A percentile compares a stretch with the other conserved stretches of the same genome.
Conservation (phyloP, 2,888 invertebrate genomes). For the Molorchus minor region DNA sequence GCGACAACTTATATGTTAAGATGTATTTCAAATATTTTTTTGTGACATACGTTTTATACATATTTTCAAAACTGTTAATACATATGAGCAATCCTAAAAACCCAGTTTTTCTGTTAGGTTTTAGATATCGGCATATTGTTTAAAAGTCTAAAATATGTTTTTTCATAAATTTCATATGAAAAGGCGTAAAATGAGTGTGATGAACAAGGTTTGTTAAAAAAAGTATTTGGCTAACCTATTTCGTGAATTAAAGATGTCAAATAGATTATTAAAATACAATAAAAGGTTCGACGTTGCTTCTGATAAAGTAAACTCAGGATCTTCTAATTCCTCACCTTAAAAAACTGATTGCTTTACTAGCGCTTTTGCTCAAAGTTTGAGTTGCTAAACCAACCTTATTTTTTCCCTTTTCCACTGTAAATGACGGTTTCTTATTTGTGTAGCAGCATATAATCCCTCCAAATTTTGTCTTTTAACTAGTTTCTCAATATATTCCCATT, state of each 20-base stretch:
- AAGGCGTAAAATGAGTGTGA: background rate
- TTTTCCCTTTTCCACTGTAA: slow-evolving; percentile 34
- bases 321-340: slow-evolving; percentile 14
- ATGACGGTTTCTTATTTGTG: slow-evolving; percentile 38
- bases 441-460: slow-evolving; percentile 38
- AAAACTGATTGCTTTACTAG: slow-evolving; percentile 18
- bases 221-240: slow-evolving; percentile 14
- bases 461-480: slow-evolving; percentile 34
- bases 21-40: slow-evolving; percentile 22
- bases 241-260: slow-evolving; percentile 25
- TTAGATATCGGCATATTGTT: slow-evolving; percentile 9
- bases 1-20: slow-evolving; percentile 25
- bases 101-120: slow-evolving; percentile 24
- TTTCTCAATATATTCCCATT: slow-evolving; percentile 17
- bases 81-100: slow-evolving; percentile 34
- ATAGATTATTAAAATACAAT: slow-evolving; percentile 11
- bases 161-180: slow-evolving; percentile 3
- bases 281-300: slow-evolving; percentile 17
- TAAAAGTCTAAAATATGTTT: slow-evolving; percentile 17
- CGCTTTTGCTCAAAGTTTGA: slow-evolving; percentile 39
- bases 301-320: slow-evolving; percentile 10
- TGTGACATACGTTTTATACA: slow-evolving; percentile 25
- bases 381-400: slow-evolving; percentile 42
- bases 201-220: slow-evolving; percentile 19
- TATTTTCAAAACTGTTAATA: slow-evolving; percentile 23